These are phyloP conservation scores for Leucosticte australis DNA, from an alignment of 2,113 vertebrate species.

Conservation along the genomic window DNA sequence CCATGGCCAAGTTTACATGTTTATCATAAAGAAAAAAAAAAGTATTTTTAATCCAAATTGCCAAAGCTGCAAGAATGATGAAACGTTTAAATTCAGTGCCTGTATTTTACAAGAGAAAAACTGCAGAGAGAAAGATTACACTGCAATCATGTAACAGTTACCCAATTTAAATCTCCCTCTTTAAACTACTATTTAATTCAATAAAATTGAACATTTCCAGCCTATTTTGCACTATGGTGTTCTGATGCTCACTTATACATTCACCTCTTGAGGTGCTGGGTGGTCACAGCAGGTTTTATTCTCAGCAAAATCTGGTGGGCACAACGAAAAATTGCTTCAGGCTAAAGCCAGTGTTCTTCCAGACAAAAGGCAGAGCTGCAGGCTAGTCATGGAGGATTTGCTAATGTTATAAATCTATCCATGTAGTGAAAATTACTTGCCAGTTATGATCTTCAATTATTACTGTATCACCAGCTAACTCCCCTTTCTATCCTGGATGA, in stretches of 20 bases:
- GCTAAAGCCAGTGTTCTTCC: neutral
- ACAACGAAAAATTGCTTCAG: neutral
- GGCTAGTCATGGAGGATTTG: slow-evolving; percentile 28
- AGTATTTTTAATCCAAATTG: neutral
- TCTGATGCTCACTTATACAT: neutral
- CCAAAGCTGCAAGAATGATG: neutral
- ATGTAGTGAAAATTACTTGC: slow-evolving; percentile 41
- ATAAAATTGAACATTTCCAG: neutral
- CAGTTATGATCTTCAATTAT: slow-evolving; percentile 26
- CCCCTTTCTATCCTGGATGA: neutral
- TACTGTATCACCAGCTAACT: neutral
- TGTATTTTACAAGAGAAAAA: neutral
- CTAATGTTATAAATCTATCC: slow-evolving; percentile 30
- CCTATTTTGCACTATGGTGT: neutral
- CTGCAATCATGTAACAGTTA: neutral
- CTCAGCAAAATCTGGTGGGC: neutral
- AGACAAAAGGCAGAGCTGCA: slow-evolving; percentile 44
- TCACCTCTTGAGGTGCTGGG: neutral
- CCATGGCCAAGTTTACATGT: neutral
- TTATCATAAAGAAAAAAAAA: neutral
- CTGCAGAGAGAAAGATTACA: neutral
- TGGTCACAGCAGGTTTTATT: neutral
- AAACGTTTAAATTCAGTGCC: neutral
- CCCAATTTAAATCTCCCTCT: neutral
- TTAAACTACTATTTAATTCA: neutral